Conservation (phyloP, 2,113 vertebrate species). For the Zosterops hypoxanthus region DNA sequence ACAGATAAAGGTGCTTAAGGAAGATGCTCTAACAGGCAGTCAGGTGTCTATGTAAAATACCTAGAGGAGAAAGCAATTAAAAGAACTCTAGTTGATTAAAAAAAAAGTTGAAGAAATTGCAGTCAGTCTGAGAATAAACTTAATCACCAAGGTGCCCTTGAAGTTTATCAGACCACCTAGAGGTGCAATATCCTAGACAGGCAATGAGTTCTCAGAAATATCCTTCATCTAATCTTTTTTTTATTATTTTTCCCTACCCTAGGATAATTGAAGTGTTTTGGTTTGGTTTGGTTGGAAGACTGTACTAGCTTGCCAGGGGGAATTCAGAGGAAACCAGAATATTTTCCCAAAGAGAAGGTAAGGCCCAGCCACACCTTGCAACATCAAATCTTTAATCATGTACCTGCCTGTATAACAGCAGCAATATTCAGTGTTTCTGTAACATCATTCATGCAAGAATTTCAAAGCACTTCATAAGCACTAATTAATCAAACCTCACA, state of each 20-base stretch:
- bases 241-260: constrained; percentile 19
- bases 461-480: constrained; percentile 60
- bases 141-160: constrained; percentile 22
- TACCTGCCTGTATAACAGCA: constrained; percentile 40
- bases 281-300: constrained; percentile 42
- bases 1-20: not conserved
- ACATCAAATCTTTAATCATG: constrained; percentile 60
- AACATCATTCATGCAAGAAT: constrained; percentile 49
- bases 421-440: constrained; percentile 36
- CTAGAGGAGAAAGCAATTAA: constrained; percentile 39
- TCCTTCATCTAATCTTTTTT: constrained; percentile 47
- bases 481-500: constrained; percentile 64
- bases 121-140: constrained; percentile 7
- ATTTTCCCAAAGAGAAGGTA: constrained; percentile 30
- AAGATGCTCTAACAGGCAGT: not conserved
- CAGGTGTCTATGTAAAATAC: constrained; percentile 17
- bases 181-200: constrained; percentile 30
- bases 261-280: constrained; percentile 22
- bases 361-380: constrained; percentile 40
- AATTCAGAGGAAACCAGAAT: constrained; percentile 30
- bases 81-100: not conserved
- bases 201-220: constrained; percentile 43
- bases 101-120: not conserved
- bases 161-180: constrained; percentile 62
- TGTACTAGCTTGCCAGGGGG: constrained; percentile 38